These are phyloP conservation scores for Ameiurus melas DNA, from an alignment of 2,113 vertebrate species.

Conservation along the genomic window DNA sequence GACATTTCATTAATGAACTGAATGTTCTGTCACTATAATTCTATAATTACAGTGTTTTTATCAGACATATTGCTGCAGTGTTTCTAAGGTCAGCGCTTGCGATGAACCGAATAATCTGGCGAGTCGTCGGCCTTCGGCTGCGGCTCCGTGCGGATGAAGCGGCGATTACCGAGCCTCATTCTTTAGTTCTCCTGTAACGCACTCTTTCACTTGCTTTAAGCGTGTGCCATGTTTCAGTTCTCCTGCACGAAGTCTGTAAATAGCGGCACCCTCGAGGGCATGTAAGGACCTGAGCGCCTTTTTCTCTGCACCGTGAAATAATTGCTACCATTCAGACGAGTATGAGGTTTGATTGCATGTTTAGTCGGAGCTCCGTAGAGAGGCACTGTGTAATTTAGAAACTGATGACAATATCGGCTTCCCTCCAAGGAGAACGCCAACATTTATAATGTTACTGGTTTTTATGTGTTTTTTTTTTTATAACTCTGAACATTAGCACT, in stretches of 20 bases:
- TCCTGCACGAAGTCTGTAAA: constrained; percentile 42
- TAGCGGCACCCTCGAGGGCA: constrained; percentile 37
- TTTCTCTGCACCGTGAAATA: constrained; percentile 45
- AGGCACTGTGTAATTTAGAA: constrained; percentile 53
- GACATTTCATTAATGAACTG: constrained; percentile 42
- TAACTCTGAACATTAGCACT: constrained; percentile 6
- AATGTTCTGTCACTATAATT: constrained; percentile 27
- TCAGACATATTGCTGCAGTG: constrained; percentile 13
- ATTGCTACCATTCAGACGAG: constrained; percentile 48
- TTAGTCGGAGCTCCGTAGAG: constrained; percentile 52
- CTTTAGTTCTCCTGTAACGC: not conserved
- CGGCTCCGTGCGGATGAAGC: not conserved
- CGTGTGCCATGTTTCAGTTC: constrained; percentile 10
- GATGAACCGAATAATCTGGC: not conserved
- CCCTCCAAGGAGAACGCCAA: constrained; percentile 35
- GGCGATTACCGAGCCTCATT: not conserved
- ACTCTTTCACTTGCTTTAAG: constrained; percentile 22
- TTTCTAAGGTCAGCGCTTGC: constrained; percentile 16
- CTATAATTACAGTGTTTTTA: constrained; percentile 24
- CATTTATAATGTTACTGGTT: constrained; percentile 39
- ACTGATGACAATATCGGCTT: constrained; percentile 49
- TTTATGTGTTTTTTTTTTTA: not conserved
- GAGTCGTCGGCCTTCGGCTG: not conserved
- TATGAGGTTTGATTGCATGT: constrained; percentile 54
- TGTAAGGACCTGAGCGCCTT: constrained; percentile 28